Evolutionary conservation across 2,888 invertebrate species (phyloP).

Genomic region (Patella ulyssiponensis): DNA sequence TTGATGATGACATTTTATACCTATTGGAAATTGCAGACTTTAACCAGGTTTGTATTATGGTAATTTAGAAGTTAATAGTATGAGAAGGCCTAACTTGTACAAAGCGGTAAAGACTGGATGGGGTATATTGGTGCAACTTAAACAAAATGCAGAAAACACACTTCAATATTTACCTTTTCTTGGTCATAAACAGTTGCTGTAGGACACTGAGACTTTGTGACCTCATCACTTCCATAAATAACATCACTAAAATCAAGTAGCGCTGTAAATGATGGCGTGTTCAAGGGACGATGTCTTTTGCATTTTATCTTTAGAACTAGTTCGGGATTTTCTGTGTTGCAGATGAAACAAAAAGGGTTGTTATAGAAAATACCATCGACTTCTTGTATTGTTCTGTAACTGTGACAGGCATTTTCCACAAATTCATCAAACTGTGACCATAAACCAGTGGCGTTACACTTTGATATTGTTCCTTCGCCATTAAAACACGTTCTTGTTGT

Average conservation of each 20-base stretch:
- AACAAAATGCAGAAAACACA: constrained; percentile 1
- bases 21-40: no score
- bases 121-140: not conserved
- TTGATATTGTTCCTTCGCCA: constrained; percentile 11
- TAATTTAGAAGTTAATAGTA: no score
- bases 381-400: constrained; percentile 30
- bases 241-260: constrained; percentile 33
- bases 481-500: constrained; percentile 17
- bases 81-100: no score
- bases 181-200: constrained; percentile 25
- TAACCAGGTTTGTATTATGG: no score
- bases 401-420: constrained; percentile 34
- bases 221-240: constrained; percentile 4
- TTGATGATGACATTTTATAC: no score
- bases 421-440: constrained; percentile 29
- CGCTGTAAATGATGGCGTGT: constrained; percentile 29
- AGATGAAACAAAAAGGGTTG: constrained; percentile 41
- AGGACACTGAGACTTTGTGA: constrained; percentile 1
- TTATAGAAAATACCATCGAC: constrained; percentile 24
- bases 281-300: not conserved
- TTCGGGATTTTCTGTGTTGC: constrained; percentile 29
- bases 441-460: constrained; percentile 21
- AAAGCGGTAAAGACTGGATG: no score
- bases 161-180: constrained; percentile 18
- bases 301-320: constrained; percentile 14